Conservation (phyloP, 1,140 invertebrate genomes). For the Saxidomus purpurata region DNA sequence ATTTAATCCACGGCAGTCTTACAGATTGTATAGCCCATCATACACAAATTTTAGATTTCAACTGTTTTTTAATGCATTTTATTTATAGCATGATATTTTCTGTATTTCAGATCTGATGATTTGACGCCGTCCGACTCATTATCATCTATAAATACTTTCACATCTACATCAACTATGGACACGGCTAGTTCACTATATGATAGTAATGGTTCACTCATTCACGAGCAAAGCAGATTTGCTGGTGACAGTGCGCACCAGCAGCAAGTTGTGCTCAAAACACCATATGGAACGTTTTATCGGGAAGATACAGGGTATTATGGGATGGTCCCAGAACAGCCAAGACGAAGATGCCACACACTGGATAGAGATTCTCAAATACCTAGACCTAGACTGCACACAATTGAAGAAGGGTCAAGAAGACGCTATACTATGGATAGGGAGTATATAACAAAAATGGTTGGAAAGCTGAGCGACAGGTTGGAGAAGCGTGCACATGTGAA, state of each 20-base stretch:
- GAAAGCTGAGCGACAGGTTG: slow-evolving; percentile 79
- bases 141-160: slow-evolving; percentile 31
- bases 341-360: slow-evolving; percentile 82
- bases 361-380: slow-evolving; percentile 81
- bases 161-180: slow-evolving; percentile 50
- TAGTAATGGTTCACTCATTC: slow-evolving; percentile 53
- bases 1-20: too few species aligned
- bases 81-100: too few species aligned
- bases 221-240: slow-evolving; percentile 7
- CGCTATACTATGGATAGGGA: slow-evolving; percentile 81
- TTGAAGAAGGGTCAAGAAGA: slow-evolving; percentile 81
- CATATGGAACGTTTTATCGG: slow-evolving; percentile 84
- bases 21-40: too few species aligned
- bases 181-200: slow-evolving; percentile 44
- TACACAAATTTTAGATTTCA: too few species aligned
- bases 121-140: slow-evolving; percentile 52
- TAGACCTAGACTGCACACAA: slow-evolving; percentile 79
- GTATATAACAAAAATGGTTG: slow-evolving; percentile 82
- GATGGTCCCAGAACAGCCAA: slow-evolving; percentile 79
- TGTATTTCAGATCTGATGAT: slow-evolving; percentile 71
- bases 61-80: too few species aligned
- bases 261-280: slow-evolving; percentile 83
- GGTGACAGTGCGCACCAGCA: slow-evolving; percentile 65
- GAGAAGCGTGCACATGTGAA: slow-evolving; percentile 78
- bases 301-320: slow-evolving; percentile 82